Base-by-base conservation (phyloP, 2,888 invertebrate species). In the Ennomos fuscantarius region DNA sequence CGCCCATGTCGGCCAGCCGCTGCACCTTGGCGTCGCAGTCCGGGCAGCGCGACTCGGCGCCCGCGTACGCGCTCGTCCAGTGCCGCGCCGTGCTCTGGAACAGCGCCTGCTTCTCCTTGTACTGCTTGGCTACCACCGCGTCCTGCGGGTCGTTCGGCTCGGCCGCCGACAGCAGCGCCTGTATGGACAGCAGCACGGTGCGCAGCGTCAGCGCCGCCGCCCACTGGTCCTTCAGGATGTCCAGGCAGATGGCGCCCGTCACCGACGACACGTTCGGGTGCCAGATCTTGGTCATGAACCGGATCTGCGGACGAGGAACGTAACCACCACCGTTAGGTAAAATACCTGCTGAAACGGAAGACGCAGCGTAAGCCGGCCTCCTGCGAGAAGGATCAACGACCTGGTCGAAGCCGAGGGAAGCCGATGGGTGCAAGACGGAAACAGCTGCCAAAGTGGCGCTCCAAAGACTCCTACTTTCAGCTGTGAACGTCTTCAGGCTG, bases 241-340 rank as follows among this genome's bases (percentile, higher is more conserved):
- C 99, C 87, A 99, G 94, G 89, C 99, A 99, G 78, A 99, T 99
- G 47, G 98, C 99, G 55, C 98, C 98, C 0, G 99, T 99, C 11
- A 98, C 99, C 11, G 99, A 99, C 49, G 99, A 99, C 78, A 99
- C 99, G 90, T 99, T 99, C 52, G 99, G 99, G 93, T 99, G 99
- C 99, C 99, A 99, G 84, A 99, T 98, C 93, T 97, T 98, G 63
- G 99, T 99, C 70, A 97, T 94, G 93, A 99, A 99, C 69, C 97
- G 95, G 66, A 99, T 98, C 98, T 99, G 83, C 1, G 41, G 45
- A 32, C 35, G 10, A 55, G 45, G 55, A 43, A 45, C 32, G 9
- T 11, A 33, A 39, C 24, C 24, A 6, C 24, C 15, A 24, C 24
- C 24, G 24, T 15, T 15, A 15, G 2, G 2, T 15, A 15, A 1